Evolutionary conservation across 2,113 vertebrate species (phyloP), one percentile per base, ranked within the genome.

Genomic region (Serinus canaria): DNA sequence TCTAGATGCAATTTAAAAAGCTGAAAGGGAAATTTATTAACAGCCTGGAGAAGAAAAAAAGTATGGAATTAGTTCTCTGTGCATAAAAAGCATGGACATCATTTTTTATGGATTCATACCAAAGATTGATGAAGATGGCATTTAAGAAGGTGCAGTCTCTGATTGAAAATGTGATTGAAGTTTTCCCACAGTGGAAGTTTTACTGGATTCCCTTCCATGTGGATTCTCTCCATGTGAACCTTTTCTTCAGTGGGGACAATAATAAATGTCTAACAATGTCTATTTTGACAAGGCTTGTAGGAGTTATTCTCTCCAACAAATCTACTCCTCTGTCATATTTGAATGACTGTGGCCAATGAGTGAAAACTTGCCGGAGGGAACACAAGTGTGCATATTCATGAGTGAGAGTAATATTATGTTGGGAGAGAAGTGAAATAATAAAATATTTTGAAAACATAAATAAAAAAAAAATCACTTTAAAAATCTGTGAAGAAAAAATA

Each of bases 41-140:
- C 21, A 72, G 13, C 12, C 18, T 27, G 11, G 31, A 60, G 20
- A 24, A 5, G 6, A 50, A 82, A 50, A 77, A 43, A 62, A 13
- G 3, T 53, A 28, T 31, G 7, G 23, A 62, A 80, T 25, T 53
- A 58, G n/a, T 69, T 91, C 10, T 79, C 13, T 66, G 22, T 19
- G 31, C 59, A 88, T 88, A 77, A 88, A 82, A 94, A 88, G 0
- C 9, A 43, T 11, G 68, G 46, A 66, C 37, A 59, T 88, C 17
- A 11, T 91, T 85, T 89, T 94, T 96, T 89, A 92, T 95, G 64
- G 55, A 96, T 95, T 92, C 50, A 41, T 86, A 83, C n/a, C 27
- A 59, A 93, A 92, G 96, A 95, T 81, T 83, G 94, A 95, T 96
- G 90, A 79, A 94, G 88, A 12, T 92, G 95, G 79, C 86, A 94